phyloP scores from a whole-genome alignment of 1,140 invertebrate species.

The Elysia chlorotica region DNA sequence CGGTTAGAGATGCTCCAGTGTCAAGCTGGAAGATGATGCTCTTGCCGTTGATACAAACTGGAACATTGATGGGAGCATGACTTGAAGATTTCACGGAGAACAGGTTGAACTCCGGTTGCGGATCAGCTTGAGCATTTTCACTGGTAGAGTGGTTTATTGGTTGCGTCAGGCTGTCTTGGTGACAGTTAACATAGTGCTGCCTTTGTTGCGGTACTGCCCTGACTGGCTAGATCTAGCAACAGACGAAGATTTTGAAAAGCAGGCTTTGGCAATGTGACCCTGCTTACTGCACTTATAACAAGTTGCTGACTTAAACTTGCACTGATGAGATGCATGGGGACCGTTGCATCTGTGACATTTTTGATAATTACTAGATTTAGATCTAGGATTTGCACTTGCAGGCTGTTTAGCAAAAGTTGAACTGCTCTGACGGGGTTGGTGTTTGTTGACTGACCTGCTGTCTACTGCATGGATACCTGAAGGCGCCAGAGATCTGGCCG shows the following conservation, averaged over 20 bases:
- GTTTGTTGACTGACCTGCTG: background rate
- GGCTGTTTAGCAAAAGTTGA: background rate
- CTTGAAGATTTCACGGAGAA: background rate
- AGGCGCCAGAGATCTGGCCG: background rate
- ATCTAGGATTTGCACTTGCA: background rate
- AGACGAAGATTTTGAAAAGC: no score
- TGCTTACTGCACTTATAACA: background rate
- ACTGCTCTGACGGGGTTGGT: no score
- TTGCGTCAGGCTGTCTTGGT: background rate
- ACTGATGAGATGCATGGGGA: background rate
- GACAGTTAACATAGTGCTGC: background rate
- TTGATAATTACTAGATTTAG: background rate
- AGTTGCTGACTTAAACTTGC: background rate
- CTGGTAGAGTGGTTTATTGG: background rate
- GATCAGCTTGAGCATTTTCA: background rate
- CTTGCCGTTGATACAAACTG: background rate
- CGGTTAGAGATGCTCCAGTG: background rate
- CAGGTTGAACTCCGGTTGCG: background rate
- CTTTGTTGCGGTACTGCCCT: background rate
- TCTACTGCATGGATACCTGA: background rate
- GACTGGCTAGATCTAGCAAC: no score
- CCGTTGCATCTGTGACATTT: background rate
- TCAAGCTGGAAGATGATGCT: background rate
- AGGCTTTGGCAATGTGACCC: background rate
- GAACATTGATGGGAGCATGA: background rate